Conservation (phyloP, 2,888 invertebrate genomes). For the Tridacna crocea region DNA sequence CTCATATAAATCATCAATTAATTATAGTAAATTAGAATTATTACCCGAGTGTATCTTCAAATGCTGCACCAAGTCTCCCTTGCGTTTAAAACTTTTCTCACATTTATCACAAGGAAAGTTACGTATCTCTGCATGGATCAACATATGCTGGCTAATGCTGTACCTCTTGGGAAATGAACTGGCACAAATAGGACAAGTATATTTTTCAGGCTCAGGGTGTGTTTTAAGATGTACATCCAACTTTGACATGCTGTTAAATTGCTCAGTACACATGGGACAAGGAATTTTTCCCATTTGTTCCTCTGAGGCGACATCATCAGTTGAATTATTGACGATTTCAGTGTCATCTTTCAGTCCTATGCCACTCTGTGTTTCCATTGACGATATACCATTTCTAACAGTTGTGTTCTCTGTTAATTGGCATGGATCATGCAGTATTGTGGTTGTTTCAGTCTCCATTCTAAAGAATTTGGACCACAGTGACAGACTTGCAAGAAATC, state of each 20-base stretch:
- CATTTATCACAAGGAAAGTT: constrained; percentile 17
- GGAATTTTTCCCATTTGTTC: not conserved
- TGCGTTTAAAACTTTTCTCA: constrained; percentile 24
- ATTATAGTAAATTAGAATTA: too few species aligned
- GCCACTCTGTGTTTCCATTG: too few species aligned
- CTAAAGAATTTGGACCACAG: too few species aligned
- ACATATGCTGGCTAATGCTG: constrained; percentile 19
- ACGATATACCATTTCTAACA: too few species aligned
- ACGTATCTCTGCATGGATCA: constrained; percentile 2
- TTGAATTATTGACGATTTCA: too few species aligned
- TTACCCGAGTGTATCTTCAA: constrained; percentile 31
- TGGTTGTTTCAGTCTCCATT: too few species aligned
- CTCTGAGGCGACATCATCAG: not conserved
- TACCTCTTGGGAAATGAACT: constrained; percentile 25
- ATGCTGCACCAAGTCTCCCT: constrained; percentile 33
- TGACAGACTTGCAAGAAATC: too few species aligned
- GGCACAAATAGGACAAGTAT: constrained; percentile 15
- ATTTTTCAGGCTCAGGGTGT: constrained; percentile 10
- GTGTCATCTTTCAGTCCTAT: too few species aligned
- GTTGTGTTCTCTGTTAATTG: too few species aligned
- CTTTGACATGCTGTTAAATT: constrained; percentile 15
- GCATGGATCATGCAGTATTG: too few species aligned
- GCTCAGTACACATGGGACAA: not conserved
- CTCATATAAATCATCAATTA: too few species aligned
- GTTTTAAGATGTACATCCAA: constrained; percentile 27